Conservation (phyloP, 1,140 invertebrate species). For the Tribolium madens region DNA sequence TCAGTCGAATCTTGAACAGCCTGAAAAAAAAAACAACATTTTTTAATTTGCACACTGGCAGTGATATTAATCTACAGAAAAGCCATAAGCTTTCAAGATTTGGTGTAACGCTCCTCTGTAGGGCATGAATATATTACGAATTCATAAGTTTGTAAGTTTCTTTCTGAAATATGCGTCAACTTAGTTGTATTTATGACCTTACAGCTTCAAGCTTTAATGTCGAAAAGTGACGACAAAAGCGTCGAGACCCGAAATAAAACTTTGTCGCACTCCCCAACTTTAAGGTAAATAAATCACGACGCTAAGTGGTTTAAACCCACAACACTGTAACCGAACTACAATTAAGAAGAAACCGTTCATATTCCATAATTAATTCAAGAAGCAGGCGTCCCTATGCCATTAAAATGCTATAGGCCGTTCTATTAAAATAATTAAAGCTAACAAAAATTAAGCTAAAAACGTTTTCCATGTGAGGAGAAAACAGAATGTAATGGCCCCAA, state of each 20-base stretch:
- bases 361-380: slow-evolving; percentile 11
- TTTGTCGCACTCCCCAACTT: slow-evolving; percentile 3
- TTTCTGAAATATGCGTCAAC: slow-evolving; percentile 30
- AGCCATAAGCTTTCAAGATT: background rate
- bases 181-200: slow-evolving; percentile 23
- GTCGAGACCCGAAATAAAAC: slow-evolving; percentile 8
- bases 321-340: background rate
- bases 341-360: slow-evolving; percentile 1
- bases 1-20: slow-evolving; percentile 81
- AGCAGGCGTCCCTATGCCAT: background rate
- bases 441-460: slow-evolving; percentile 30
- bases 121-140: slow-evolving; percentile 21
- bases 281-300: slow-evolving; percentile 27
- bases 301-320: slow-evolving; percentile 21
- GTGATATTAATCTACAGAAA: too few relatives aligned
- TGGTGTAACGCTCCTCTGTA: background rate
- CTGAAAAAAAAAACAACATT: slow-evolving; percentile 71
- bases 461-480: slow-evolving; percentile 20
- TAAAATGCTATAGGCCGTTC: slow-evolving; percentile 13
- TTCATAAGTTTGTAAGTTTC: slow-evolving; percentile 35
- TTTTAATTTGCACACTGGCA: too few relatives aligned
- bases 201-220: slow-evolving; percentile 29
- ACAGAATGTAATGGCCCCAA: slow-evolving; percentile 32
- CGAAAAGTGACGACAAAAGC: slow-evolving; percentile 35
- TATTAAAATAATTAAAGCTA: slow-evolving; percentile 24